Evolutionary conservation across 2,888 invertebrate genomes (phyloP).

Genomic region (Pterobdella sp.): DNA sequence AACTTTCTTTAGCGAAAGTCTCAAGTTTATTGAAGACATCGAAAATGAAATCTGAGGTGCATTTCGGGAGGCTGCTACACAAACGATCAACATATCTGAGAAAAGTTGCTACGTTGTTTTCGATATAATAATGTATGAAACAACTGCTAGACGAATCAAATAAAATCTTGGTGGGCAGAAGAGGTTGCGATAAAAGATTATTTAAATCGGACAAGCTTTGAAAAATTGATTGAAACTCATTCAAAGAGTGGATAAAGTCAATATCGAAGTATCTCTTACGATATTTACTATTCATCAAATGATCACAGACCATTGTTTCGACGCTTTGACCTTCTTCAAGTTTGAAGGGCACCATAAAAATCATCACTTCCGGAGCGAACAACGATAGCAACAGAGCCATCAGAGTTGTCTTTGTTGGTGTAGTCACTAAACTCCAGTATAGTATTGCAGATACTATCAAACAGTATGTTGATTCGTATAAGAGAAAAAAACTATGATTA

Average conservation of each 20-base stretch:
- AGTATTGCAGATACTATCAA: constrained; percentile 33
- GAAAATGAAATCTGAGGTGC: neutral
- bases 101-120: neutral
- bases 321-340: neutral
- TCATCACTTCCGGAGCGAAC: constrained; percentile 32
- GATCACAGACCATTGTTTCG: constrained; percentile 2
- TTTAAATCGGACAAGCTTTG: constrained; percentile 43
- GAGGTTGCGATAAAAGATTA: constrained; percentile 42
- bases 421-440: constrained; percentile 41
- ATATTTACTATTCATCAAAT: constrained; percentile 15
- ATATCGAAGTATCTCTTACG: constrained; percentile 35
- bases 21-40: neutral
- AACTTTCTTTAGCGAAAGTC: neutral
- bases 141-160: neutral
- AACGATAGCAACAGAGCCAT: constrained; percentile 37
- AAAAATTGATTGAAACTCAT: constrained; percentile 48
- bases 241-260: constrained; percentile 43
- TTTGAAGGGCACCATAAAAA: constrained; percentile 20
- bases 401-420: constrained; percentile 40
- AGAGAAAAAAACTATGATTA: no score
- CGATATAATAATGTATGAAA: constrained; percentile 10
- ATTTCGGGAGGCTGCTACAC: neutral
- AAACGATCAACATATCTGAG: neutral
- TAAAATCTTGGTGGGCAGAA: constrained; percentile 25
- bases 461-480: constrained; percentile 24